A percentile compares a stretch with the other conserved stretches of the same genome.
Evolutionary conservation across 1,140 invertebrate species (phyloP).

Genomic region (Trichogramma pretiosum): DNA sequence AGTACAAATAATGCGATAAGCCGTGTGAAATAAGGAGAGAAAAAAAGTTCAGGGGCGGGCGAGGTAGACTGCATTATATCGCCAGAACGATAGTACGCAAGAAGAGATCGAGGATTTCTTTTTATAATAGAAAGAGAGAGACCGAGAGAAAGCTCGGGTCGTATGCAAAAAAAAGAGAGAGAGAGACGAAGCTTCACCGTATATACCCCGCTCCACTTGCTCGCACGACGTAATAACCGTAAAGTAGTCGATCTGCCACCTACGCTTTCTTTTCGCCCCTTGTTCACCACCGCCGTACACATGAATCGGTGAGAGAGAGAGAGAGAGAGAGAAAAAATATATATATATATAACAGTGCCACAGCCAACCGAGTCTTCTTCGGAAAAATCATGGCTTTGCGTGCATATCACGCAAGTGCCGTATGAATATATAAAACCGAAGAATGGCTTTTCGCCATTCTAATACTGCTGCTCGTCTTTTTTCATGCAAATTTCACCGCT

Average conservation of each 20-base stretch:
- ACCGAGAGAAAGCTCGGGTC: not conserved
- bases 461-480: slow-evolving; percentile 15
- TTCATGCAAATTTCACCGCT: slow-evolving; percentile 16
- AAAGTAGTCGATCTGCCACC: slow-evolving; percentile 27
- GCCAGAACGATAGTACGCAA: slow-evolving; percentile 2
- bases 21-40: no score
- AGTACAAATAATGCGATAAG: not conserved
- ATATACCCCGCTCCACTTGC: slow-evolving; percentile 4
- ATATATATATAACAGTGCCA: no score
- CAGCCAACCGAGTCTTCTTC: slow-evolving; percentile 20
- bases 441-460: slow-evolving; percentile 29
- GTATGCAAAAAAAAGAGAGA: slow-evolving; percentile 16
- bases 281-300: not conserved
- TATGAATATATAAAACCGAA: slow-evolving; percentile 38
- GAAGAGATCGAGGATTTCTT: slow-evolving; percentile 18
- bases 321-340: slow-evolving; percentile 1
- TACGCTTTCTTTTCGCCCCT: slow-evolving; percentile 1
- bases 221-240: slow-evolving; percentile 29
- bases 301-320: not conserved
- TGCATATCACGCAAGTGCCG: slow-evolving; percentile 11
- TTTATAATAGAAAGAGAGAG: slow-evolving; percentile 10
- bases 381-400: slow-evolving; percentile 36
- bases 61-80: slow-evolving; percentile 16
- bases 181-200: slow-evolving; percentile 10
- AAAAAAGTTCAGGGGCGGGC: not conserved